phyloP scores from a whole-genome alignment of 2,113 vertebrate species.

The Gnathonemus echidnorhynchus region DNA sequence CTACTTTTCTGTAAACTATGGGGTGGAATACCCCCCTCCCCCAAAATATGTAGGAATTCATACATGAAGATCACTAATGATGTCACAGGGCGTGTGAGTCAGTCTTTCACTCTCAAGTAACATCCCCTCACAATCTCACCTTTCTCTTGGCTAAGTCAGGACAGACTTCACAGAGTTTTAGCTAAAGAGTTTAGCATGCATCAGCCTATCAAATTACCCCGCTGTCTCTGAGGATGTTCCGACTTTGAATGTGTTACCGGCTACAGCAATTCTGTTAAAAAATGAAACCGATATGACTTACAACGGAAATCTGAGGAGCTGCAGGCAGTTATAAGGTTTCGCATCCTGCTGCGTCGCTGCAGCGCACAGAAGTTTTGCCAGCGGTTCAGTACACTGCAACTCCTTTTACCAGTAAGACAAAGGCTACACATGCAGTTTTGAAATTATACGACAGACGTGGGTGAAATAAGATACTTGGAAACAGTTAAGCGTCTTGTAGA shows the following conservation, averaged over 20 bases:
- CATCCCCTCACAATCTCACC: neutral
- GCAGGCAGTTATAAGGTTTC: slow-evolving; percentile 16
- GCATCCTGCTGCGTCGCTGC: slow-evolving; percentile 18
- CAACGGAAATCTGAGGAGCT: slow-evolving; percentile 14
- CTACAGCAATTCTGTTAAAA: slow-evolving; percentile 3
- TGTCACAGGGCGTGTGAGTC: neutral
- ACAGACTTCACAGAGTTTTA: neutral
- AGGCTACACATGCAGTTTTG: neutral
- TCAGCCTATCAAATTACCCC: neutral
- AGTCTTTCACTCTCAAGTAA: neutral
- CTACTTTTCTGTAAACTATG: neutral
- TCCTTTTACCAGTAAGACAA: neutral
- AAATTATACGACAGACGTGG: neutral
- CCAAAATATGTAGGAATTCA: neutral
- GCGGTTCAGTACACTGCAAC: neutral
- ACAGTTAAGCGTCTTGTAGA: neutral
- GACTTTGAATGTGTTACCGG: neutral
- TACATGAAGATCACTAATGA: neutral
- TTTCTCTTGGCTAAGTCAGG: neutral
- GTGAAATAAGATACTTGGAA: neutral
- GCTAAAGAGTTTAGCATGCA: neutral
- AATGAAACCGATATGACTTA: slow-evolving; percentile 6
- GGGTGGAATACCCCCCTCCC: neutral
- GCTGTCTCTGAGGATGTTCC: neutral
- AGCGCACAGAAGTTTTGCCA: neutral